Evolutionary conservation across 2,797 vertebrate species (phyloP).

Genomic region (Pangasius krempfi): DNA sequence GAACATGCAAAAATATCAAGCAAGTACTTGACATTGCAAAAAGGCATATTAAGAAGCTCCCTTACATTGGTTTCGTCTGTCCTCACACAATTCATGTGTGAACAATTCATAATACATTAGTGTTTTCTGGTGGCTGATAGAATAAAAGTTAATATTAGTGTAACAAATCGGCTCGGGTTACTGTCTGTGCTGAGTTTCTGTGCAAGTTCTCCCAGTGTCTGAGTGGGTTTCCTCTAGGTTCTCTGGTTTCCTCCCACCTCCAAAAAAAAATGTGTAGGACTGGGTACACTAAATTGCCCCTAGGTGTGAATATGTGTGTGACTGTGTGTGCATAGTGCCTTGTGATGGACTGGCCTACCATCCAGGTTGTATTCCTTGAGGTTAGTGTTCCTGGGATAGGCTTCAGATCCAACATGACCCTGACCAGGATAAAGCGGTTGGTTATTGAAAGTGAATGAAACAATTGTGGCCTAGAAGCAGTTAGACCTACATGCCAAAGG

Average conservation of each 20-base stretch:
- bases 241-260: background rate
- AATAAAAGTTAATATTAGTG: background rate
- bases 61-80: background rate
- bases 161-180: too few species aligned
- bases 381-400: too few species aligned
- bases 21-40: background rate
- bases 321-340: background rate
- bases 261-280: background rate
- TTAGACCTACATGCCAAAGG: background rate
- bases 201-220: background rate
- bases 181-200: background rate
- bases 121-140: background rate
- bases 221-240: background rate
- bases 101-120: background rate
- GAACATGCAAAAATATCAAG: background rate
- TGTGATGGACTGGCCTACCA: background rate
- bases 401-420: background rate
- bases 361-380: background rate
- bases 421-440: background rate
- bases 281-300: background rate
- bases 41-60: background rate
- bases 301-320: background rate
- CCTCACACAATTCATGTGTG: background rate
- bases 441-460: background rate
- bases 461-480: background rate